A percentile compares a stretch with the other conserved stretches of the same genome.
These are phyloP conservation scores for Potamilus streckersoni DNA, from an alignment of 1,140 invertebrate genomes.

Conservation along the genomic window DNA sequence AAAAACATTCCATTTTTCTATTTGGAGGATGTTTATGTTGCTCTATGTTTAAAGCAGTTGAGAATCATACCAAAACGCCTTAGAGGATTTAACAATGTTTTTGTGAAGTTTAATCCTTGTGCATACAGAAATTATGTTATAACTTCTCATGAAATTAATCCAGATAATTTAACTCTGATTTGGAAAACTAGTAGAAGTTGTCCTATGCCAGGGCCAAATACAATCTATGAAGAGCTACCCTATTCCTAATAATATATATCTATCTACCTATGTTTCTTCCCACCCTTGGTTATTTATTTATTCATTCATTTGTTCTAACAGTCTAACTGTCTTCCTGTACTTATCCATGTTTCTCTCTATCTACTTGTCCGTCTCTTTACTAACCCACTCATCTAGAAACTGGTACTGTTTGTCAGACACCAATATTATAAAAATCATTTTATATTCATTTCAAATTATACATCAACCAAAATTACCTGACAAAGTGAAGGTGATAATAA, in stretches of 20 bases:
- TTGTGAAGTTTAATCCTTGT: conserved; percentile 33
- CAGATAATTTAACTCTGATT: conserved; percentile 6
- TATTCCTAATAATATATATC: not conserved
- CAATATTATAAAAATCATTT: no score
- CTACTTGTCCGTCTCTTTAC: no score
- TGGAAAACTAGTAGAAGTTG: conserved; percentile 27
- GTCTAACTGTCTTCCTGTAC: no score
- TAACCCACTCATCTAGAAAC: no score
- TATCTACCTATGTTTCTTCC: not conserved
- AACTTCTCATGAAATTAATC: conserved; percentile 33
- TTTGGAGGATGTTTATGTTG: conserved; percentile 66
- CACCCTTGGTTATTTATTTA: not conserved
- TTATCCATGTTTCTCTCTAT: no score
- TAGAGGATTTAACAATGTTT: conserved; percentile 38
- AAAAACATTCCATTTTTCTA: conserved; percentile 56
- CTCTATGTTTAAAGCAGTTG: conserved; percentile 40
- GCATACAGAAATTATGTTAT: conserved; percentile 32
- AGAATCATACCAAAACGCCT: conserved; percentile 28
- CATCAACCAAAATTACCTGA: no score
- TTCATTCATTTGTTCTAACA: no score
- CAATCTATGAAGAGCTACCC: not conserved
- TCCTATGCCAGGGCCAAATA: not conserved
- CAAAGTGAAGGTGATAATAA: no score
- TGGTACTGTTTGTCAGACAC: no score
- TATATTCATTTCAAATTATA: no score